Percentiles rank a stretch among this genome's conserved stretches.
phyloP scores from a whole-genome alignment of 2,888 invertebrate genomes.

The Dichetophora obliterata region DNA sequence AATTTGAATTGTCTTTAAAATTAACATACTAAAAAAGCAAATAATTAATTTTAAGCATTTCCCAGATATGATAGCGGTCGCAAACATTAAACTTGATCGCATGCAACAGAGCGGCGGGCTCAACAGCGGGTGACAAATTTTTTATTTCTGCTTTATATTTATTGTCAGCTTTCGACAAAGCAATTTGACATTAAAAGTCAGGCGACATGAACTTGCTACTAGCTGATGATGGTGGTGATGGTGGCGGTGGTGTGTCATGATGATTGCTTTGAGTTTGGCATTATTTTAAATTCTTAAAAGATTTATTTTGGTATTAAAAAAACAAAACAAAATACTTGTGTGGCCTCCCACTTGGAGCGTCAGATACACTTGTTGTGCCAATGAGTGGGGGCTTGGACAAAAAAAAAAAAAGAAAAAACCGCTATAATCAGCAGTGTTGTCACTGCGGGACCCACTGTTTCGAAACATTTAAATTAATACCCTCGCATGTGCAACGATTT shows the following conservation, averaged over 20 bases:
- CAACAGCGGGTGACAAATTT: background rate
- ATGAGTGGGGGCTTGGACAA: background rate
- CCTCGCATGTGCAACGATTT: constrained; percentile 44
- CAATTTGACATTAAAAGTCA: background rate
- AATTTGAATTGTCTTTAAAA: too few relatives aligned
- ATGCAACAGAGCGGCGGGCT: background rate
- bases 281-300: background rate
- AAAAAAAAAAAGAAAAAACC: background rate
- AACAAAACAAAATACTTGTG: background rate
- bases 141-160: background rate
- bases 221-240: too few relatives aligned
- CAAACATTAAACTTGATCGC: background rate
- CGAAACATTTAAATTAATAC: constrained; percentile 52
- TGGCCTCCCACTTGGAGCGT: constrained; percentile 1
- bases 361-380: background rate
- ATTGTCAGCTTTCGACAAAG: constrained; percentile 16
- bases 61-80: too few relatives aligned
- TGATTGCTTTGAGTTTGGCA: too few relatives aligned
- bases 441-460: constrained; percentile 6
- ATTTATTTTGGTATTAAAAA: constrained; percentile 2
- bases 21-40: too few relatives aligned
- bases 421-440: background rate
- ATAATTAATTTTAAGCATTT: too few relatives aligned
- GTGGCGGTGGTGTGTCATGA: too few relatives aligned
- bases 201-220: too few relatives aligned